Percentiles rank a stretch among this genome's conserved stretches.
Conservation (phyloP, 2,113 vertebrate species). For the Solea senegalensis region DNA sequence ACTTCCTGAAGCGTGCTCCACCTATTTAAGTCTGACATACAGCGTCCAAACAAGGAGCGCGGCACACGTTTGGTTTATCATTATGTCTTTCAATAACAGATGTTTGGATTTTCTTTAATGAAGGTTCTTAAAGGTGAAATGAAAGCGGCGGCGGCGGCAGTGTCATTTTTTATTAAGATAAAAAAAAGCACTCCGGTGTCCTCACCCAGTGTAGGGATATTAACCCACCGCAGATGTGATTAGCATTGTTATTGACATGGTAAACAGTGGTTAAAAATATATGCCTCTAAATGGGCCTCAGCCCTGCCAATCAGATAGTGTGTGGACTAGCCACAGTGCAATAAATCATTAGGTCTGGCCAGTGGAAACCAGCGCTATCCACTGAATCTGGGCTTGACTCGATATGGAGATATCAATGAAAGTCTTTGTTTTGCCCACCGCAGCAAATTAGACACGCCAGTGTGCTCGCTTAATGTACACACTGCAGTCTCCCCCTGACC, state of each 20-base stretch:
- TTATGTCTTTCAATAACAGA: slow-evolving; percentile 53
- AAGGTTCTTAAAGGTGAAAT: slow-evolving; percentile 68
- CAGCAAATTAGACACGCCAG: slow-evolving; percentile 74
- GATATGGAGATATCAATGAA: slow-evolving; percentile 75
- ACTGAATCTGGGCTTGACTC: slow-evolving; percentile 56
- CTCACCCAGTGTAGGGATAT: slow-evolving; percentile 22
- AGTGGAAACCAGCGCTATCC: slow-evolving; percentile 56
- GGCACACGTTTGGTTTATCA: slow-evolving; percentile 51
- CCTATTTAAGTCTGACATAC: slow-evolving; percentile 49
- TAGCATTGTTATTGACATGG: slow-evolving; percentile 62
- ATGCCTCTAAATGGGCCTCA: slow-evolving; percentile 54
- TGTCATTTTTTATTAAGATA: slow-evolving; percentile 42
- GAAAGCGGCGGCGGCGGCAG: slow-evolving; percentile 31
- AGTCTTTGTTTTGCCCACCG: slow-evolving; percentile 73
- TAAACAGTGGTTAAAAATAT: slow-evolving; percentile 70
- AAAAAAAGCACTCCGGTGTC: slow-evolving; percentile 27
- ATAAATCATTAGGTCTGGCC: slow-evolving; percentile 72
- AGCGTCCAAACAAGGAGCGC: slow-evolving; percentile 31
- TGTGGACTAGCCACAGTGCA: slow-evolving; percentile 55
- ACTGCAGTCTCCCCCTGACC: slow-evolving; percentile 65
- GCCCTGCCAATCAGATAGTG: slow-evolving; percentile 69
- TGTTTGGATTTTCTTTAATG: slow-evolving; percentile 63
- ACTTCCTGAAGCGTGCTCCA: slow-evolving; percentile 39
- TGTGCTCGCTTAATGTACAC: slow-evolving; percentile 68
- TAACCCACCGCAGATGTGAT: slow-evolving; percentile 40